phyloP scores from a whole-genome alignment of 2,797 vertebrate genomes.

The Parauchenoglanis ngamensis region DNA sequence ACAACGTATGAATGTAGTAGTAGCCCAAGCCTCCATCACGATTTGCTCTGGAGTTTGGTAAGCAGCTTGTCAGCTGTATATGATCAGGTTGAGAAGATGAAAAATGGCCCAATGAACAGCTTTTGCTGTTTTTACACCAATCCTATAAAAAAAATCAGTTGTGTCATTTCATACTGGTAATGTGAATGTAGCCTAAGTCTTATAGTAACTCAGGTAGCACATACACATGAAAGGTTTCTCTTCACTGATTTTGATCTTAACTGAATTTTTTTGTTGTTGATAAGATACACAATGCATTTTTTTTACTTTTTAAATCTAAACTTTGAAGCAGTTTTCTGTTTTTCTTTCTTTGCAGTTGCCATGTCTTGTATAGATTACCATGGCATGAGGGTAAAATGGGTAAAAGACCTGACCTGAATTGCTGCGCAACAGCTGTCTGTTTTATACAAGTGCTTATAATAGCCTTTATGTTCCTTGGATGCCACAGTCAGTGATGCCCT shows the following conservation, averaged over 20 bases:
- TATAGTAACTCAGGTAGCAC: neutral
- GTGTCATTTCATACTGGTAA: neutral
- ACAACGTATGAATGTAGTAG: neutral
- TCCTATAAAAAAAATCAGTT: neutral
- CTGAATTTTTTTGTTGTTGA: neutral
- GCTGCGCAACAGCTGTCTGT: neutral
- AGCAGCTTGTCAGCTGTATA: neutral
- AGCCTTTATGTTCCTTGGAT: conserved; percentile 24
- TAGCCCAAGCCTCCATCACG: neutral
- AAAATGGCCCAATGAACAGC: neutral
- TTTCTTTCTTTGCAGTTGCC: neutral
- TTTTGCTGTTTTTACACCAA: neutral
- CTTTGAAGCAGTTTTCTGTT: neutral
- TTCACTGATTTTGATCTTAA: neutral
- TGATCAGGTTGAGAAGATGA: neutral
- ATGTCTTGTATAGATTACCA: neutral
- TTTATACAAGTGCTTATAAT: neutral
- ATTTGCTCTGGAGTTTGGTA: neutral
- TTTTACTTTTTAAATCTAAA: neutral
- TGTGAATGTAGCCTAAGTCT: neutral
- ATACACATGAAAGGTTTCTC: neutral
- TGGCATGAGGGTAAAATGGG: neutral
- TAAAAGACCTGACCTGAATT: neutral
- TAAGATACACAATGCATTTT: neutral
- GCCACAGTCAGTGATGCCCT: neutral